Percentiles rank a stretch among this genome's conserved stretches.
Evolutionary conservation across 1,140 invertebrate species (phyloP).

Genomic region (Conus ventricosus): DNA sequence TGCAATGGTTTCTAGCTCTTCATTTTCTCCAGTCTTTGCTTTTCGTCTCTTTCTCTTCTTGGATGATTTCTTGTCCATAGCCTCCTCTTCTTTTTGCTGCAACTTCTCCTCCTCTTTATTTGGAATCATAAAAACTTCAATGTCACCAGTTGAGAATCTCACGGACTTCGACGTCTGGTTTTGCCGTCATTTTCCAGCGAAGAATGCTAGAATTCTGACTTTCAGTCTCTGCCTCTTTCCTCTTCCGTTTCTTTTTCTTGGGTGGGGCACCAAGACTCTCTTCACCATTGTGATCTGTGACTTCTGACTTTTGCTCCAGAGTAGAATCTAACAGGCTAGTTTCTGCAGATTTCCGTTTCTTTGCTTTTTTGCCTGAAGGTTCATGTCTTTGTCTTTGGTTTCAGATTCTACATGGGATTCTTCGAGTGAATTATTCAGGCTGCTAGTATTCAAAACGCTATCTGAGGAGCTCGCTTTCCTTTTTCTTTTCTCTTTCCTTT

Average conservation of each 20-base stretch:
- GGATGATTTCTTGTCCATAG: neutral
- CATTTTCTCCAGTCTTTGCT: neutral
- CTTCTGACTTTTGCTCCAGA: neutral
- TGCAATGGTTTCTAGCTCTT: constrained; percentile 36
- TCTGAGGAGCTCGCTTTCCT: neutral
- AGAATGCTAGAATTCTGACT: neutral
- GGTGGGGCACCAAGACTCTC: neutral
- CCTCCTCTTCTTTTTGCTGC: neutral
- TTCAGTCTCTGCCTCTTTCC: constrained; percentile 14
- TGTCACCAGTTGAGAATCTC: neutral
- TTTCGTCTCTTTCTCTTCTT: neutral
- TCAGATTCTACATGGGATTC: neutral
- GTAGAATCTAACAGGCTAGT: neutral
- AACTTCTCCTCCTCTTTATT: neutral
- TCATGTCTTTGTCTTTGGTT: neutral
- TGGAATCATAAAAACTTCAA: constrained; percentile 10
- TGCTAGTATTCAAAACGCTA: neutral
- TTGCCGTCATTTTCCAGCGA: neutral
- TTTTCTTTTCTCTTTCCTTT: constrained; percentile 1
- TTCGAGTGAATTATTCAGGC: neutral
- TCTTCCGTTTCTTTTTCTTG: constrained; percentile 27
- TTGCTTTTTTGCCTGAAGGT: constrained; percentile 10
- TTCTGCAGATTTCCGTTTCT: constrained; percentile 41
- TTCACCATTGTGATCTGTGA: neutral
- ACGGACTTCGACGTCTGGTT: neutral